Conservation (phyloP, 37 sponge, comb jelly and placozoan genomes). For the Axinella damicornis region DNA sequence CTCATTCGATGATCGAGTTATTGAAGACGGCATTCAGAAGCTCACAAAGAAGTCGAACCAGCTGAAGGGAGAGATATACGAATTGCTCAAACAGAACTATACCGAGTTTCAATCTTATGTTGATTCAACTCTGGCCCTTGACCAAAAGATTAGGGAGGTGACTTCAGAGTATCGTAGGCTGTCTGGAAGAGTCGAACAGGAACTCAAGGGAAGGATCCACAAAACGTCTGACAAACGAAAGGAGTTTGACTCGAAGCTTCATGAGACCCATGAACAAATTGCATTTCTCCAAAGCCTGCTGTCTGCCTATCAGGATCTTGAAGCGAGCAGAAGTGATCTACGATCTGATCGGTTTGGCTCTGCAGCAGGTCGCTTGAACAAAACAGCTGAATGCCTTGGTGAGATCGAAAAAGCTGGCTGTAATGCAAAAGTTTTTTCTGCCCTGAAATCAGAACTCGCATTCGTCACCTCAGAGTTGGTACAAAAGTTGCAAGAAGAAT, state of each 20-base stretch:
- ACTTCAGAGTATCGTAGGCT: conserved; percentile 41
- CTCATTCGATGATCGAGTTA: conserved; percentile 14
- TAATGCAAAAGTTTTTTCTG: conserved; percentile 57
- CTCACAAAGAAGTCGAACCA: conserved; percentile 45
- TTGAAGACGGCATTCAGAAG: conserved; percentile 45
- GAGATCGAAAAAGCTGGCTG: conserved; percentile 22
- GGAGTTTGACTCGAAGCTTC: conserved; percentile 47
- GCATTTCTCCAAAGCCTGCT: conserved; percentile 37
- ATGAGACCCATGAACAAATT: conserved; percentile 35
- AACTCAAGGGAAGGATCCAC: conserved; percentile 38
- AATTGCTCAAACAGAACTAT: conserved; percentile 35
- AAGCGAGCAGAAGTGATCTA: conserved; percentile 11
- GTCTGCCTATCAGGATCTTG: conserved; percentile 22
- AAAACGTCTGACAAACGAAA: conserved; percentile 31
- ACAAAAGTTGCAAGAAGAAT: conserved; percentile 32
- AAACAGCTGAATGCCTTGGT: neutral
- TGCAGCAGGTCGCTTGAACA: conserved; percentile 15
- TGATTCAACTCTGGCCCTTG: conserved; percentile 15
- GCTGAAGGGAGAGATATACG: conserved; percentile 52
- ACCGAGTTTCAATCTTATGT: conserved; percentile 52
- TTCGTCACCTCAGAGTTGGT: conserved; percentile 3
- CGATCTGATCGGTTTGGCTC: conserved; percentile 1
- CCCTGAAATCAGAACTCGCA: conserved; percentile 48
- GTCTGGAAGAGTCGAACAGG: conserved; percentile 19
- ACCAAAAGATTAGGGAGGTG: conserved; percentile 43